Base-by-base conservation (phyloP, 2,113 vertebrate genomes). In the Acrocephalus arundinaceus region DNA sequence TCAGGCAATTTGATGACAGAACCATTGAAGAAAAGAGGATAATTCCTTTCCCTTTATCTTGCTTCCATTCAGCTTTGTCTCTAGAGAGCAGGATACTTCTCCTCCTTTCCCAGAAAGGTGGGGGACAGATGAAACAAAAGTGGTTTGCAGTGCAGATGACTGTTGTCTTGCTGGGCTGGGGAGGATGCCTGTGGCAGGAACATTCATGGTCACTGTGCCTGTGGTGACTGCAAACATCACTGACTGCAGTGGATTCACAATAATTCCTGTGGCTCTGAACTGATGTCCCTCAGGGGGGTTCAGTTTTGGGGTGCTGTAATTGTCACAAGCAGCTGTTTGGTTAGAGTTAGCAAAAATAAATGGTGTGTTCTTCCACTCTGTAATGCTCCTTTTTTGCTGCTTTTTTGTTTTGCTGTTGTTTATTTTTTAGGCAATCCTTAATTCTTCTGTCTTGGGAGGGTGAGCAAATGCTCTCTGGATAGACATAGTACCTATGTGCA, bases 131-230 rank as follows among this genome's bases (percentile, higher is more conserved):
- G 49, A 75, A 19, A 25, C 21, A 21, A 12, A 85, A 41, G 35
- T 0, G 0, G 61, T 54, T 20, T 35, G 30, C 20, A 70, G 55
- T 21, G 28, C 62, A 52, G 71, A 4, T 55, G 54, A 23, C 33
- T 73, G 20, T 19, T 58, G 31, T 54, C 43, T 39, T 68, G 66
- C 33, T 78, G 61, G 18, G 21, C 48, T 62, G 0, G 0, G 25
- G 57, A 67, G 33, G 23, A 59, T 18, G 20, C 12, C 1, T 0
- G 0, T 3, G 6, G 33, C 30, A 41, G 43, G 33, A 61, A 11
- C 51, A 41, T 14, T 4, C 7, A 14, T 4, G 27, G 59, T 68
- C 10, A 4, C 41, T 25, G 77, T 33, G 21, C 37, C 70, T 48
- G 57, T 25, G n/a, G 7, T 30, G 24, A 7, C 49, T 67, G 39